These are phyloP conservation scores for Panthera uncia DNA, from an alignment of 2,113 vertebrate genomes.

Conservation along the genomic window DNA sequence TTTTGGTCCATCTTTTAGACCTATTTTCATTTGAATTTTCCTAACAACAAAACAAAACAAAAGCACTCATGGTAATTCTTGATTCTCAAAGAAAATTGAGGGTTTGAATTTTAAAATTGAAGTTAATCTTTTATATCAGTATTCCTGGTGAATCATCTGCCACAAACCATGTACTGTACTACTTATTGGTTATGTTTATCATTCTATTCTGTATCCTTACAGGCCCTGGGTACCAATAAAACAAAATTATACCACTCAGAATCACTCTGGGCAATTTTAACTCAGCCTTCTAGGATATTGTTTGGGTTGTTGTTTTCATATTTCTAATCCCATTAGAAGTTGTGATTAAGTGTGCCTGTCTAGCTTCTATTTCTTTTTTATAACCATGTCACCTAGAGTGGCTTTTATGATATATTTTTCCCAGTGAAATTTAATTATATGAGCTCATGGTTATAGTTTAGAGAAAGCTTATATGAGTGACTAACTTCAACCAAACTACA, in stretches of 20 bases:
- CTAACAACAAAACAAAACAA: neutral
- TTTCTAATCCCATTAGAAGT: slow-evolving; percentile 60
- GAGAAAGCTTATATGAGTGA: slow-evolving; percentile 52
- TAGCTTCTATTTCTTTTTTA: slow-evolving; percentile 48
- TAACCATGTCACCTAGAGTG: slow-evolving; percentile 41
- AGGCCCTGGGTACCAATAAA: neutral
- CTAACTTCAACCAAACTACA: slow-evolving; percentile 48
- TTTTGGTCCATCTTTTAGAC: neutral
- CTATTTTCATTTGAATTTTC: neutral
- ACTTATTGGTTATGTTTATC: slow-evolving; percentile 21
- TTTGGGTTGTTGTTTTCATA: slow-evolving; percentile 47
- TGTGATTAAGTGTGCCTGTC: slow-evolving; percentile 54
- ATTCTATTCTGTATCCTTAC: neutral
- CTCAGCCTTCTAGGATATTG: neutral
- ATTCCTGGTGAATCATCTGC: neutral
- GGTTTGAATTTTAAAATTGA: neutral
- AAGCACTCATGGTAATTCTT: neutral
- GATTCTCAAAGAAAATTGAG: slow-evolving; percentile 33
- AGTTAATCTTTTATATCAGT: neutral
- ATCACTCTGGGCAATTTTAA: slow-evolving; percentile 28
- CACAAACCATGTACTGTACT: neutral
- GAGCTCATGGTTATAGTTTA: slow-evolving; percentile 35
- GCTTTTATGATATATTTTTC: slow-evolving; percentile 54
- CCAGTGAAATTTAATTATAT: slow-evolving; percentile 62
- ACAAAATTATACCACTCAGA: slow-evolving; percentile 32